These are phyloP conservation scores for Helobdella robusta DNA, from an alignment of 2,888 invertebrate species.

Conservation along the genomic window DNA sequence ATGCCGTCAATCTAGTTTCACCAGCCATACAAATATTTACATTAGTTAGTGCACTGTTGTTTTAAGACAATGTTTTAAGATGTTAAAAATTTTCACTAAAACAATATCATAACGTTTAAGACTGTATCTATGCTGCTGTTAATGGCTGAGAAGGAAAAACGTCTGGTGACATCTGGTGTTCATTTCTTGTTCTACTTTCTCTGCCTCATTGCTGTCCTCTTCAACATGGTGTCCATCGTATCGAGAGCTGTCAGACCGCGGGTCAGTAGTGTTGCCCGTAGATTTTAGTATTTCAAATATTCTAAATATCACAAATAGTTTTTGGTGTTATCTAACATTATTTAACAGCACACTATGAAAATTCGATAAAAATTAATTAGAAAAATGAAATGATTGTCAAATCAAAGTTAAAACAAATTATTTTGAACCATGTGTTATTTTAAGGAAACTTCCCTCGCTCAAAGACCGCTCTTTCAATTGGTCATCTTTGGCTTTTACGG, in stretches of 20 bases:
- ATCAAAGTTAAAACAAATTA: no score
- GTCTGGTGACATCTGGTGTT: constrained; percentile 44
- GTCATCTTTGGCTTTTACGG: no score
- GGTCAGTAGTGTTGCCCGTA: no score
- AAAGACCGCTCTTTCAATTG: no score
- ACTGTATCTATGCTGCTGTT: constrained; percentile 39
- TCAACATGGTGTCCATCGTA: constrained; percentile 42
- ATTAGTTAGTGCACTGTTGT: constrained; percentile 11
- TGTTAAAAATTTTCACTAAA: neutral
- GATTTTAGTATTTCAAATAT: no score
- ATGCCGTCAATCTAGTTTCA: neutral
- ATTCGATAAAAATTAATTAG: no score
- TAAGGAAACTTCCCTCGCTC: no score
- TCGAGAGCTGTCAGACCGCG: neutral
- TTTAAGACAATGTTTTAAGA: neutral
- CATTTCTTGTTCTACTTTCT: constrained; percentile 44
- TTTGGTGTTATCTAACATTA: no score
- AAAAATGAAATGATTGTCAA: no score
- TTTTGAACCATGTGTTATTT: no score
- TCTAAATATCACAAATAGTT: no score
- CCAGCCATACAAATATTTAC: neutral
- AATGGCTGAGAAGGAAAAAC: constrained; percentile 42
- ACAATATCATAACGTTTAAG: constrained; percentile 34
- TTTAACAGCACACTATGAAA: no score
- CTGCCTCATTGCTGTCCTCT: constrained; percentile 38